Base-by-base conservation (phyloP, 2,888 invertebrate species). In the Mechanitis mazaeus region DNA sequence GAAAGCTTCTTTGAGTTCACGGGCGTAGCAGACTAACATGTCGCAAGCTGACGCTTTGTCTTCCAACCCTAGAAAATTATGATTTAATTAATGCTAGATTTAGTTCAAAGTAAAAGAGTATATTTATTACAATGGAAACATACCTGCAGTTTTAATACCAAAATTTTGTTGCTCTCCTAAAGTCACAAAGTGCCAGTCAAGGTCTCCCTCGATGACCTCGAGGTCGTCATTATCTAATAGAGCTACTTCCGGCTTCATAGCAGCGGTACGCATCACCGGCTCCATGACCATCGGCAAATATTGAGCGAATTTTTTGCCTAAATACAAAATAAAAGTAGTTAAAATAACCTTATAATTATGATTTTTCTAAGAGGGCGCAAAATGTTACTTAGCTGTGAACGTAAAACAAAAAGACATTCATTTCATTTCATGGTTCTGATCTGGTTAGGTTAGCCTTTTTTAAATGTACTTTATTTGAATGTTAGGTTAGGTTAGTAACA, bases 21-120 rank as follows among this genome's bases (percentile, higher is more conserved):
- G 92, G 0, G 98, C 98, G 78, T 97, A 98, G 81, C 97, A 98
- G 9, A 98, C 97, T 61, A 98, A 89, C 98, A 98, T 98, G 83
- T 97, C 97, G 81, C 97, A 98, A 0, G 98, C 98, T 1, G 97
- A 97, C 0, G 97, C 97, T 81, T 98, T 98, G 83, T 98, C 98
- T 85, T 98, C 98, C 61, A 98, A 90, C 69, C 97, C 94, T 92
- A 67, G 38, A 64, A 3, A 42, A 5, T 35, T 3, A 9, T 9
- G 6, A 42, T 42, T 42, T 42, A 42, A 9, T 42, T 42, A 42
- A 42, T 42, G 9, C 11, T 42, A 3, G 42, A 2, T 42, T 9
- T 42, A 42, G 11, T 42, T 42, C 11, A 42, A 11, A 42, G 6
- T 5, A 3, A 42, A 42, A 42, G 9, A 7, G 0, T 42, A 42